Evolutionary conservation across 2,797 vertebrate species (phyloP).

Genomic region (Telmatherina bonti): DNA sequence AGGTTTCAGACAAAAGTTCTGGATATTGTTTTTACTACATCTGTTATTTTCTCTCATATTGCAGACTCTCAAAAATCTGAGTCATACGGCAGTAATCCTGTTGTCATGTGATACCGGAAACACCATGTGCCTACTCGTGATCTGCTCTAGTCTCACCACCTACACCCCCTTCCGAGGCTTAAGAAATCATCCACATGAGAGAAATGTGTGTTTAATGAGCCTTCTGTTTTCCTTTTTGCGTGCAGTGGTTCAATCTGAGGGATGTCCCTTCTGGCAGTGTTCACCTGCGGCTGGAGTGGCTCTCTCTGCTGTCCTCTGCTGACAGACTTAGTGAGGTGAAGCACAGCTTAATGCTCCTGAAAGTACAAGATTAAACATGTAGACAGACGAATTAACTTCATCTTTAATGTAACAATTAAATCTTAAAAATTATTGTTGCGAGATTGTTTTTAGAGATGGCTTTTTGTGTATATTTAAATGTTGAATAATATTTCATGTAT

Average conservation of each 20-base stretch:
- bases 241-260: slow-evolving; percentile 91
- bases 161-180: slow-evolving; percentile 1
- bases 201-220: slow-evolving; percentile 34
- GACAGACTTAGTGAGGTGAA: slow-evolving; percentile 89
- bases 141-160: slow-evolving; percentile 32
- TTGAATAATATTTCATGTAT: neutral
- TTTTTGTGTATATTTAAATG: neutral
- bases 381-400: neutral
- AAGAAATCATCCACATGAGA: slow-evolving; percentile 29
- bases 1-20: neutral
- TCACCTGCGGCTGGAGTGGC: slow-evolving; percentile 93
- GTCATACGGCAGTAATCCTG: slow-evolving; percentile 47
- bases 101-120: slow-evolving; percentile 56
- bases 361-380: neutral
- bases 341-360: neutral
- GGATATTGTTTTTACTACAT: neutral
- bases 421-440: neutral
- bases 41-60: neutral
- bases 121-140: slow-evolving; percentile 65
- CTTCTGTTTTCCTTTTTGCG: slow-evolving; percentile 37
- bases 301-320: slow-evolving; percentile 87
- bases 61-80: slow-evolving; percentile 20
- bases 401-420: neutral
- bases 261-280: slow-evolving; percentile 88
- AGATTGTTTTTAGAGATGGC: neutral